Conservation (phyloP, 2,113 vertebrate genomes). For the Lophius piscatorius region DNA sequence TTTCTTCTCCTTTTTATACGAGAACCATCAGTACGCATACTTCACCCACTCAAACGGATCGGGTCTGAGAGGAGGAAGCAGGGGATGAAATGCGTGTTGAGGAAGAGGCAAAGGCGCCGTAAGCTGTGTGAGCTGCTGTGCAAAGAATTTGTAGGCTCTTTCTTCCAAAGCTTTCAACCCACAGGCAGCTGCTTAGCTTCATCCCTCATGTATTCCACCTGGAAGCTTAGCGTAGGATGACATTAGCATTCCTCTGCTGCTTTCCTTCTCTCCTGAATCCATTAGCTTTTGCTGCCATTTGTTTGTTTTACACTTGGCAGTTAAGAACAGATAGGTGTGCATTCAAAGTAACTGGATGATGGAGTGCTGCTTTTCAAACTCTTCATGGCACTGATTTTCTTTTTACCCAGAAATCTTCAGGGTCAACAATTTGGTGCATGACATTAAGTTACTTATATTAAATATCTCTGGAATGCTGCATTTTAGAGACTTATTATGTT, state of each 20-base stretch:
- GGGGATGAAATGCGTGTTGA: slow-evolving; percentile 27
- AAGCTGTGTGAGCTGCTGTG: not conserved
- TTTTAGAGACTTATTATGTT: too few relatives aligned
- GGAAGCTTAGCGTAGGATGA: slow-evolving; percentile 16
- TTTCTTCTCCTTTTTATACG: slow-evolving; percentile 26
- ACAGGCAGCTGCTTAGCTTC: not conserved
- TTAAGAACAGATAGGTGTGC: slow-evolving; percentile 27
- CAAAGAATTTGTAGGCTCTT: too few relatives aligned
- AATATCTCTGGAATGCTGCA: too few relatives aligned
- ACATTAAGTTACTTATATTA: too few relatives aligned
- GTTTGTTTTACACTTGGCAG: slow-evolving; percentile 41
- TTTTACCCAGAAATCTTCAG: slow-evolving; percentile 2
- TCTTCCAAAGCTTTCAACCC: slow-evolving; percentile 10
- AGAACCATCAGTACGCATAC: slow-evolving; percentile 44
- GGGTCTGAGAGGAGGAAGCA: slow-evolving; percentile 12
- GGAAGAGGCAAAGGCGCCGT: slow-evolving; percentile 8
- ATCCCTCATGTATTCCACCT: slow-evolving; percentile 13
- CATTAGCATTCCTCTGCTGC: not conserved
- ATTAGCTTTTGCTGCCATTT: slow-evolving; percentile 18
- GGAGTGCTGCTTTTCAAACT: slow-evolving; percentile 26
- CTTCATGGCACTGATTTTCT: slow-evolving; percentile 25
- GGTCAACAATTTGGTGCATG: too few relatives aligned
- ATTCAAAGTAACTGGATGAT: slow-evolving; percentile 43
- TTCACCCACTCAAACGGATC: slow-evolving; percentile 12
- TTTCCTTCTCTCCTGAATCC: slow-evolving; percentile 11